Conservation (phyloP, 2,888 invertebrate genomes). For the Mellilla xanthometata region DNA sequence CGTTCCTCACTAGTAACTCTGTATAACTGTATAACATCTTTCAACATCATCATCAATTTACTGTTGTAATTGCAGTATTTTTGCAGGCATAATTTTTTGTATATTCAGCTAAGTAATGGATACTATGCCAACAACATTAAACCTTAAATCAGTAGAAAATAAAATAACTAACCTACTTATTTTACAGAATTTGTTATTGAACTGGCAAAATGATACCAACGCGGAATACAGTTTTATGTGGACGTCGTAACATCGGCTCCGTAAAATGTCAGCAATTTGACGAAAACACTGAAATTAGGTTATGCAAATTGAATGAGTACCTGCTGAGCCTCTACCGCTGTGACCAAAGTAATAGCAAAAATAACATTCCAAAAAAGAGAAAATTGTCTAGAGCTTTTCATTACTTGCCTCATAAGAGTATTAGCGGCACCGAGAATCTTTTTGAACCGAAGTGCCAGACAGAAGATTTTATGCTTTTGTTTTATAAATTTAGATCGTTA, state of each 20-base stretch:
- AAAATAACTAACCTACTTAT: no score
- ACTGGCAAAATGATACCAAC: not conserved
- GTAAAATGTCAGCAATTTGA: conserved; percentile 19
- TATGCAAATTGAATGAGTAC: conserved; percentile 68
- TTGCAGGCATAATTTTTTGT: no score
- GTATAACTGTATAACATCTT: no score
- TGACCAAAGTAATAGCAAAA: conserved; percentile 52
- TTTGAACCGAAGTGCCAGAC: conserved; percentile 1
- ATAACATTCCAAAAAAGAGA: conserved; percentile 43
- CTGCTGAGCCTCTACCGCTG: conserved; percentile 47
- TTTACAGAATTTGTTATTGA: no score
- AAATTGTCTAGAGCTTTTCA: conserved; percentile 19
- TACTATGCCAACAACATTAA: no score
- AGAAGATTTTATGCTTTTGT: no score
- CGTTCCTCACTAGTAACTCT: no score
- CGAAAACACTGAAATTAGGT: conserved; percentile 62
- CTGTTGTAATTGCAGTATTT: no score
- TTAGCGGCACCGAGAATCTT: conserved; percentile 7
- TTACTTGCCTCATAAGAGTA: conserved; percentile 15
- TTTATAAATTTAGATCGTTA: no score
- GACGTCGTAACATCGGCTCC: not conserved
- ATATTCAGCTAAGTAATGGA: no score
- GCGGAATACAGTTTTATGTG: not conserved
- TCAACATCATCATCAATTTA: no score
- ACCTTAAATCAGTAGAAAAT: no score